A percentile compares a stretch with the other conserved stretches of the same genome.
Evolutionary conservation across 2,797 vertebrate species (phyloP).

Genomic region (Thunnus albacares): DNA sequence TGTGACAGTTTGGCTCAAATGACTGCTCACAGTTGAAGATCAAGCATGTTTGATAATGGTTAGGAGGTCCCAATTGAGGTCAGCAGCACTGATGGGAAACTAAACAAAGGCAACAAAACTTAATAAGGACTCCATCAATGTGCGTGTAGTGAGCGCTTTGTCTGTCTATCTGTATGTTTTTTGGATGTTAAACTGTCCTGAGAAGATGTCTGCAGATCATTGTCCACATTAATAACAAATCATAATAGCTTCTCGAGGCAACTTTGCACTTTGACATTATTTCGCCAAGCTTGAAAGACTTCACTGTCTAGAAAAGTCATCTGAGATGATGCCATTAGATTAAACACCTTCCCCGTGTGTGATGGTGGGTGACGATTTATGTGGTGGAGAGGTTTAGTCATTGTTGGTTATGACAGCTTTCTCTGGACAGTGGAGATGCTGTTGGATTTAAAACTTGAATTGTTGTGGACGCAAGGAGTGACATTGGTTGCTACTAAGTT

Average conservation of each 20-base stretch:
- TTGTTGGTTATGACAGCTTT: no score
- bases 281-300: slow-evolving; percentile 11
- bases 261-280: slow-evolving; percentile 45
- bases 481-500: not conserved
- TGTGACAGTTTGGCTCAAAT: not conserved
- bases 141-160: not conserved
- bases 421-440: not conserved
- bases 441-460: not conserved
- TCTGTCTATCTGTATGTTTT: slow-evolving; percentile 6
- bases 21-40: slow-evolving; percentile 4
- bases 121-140: not conserved
- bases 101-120: not conserved
- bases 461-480: not conserved
- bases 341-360: not conserved
- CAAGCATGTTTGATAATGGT: not conserved
- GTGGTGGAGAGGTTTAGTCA: not conserved
- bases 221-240: slow-evolving; percentile 5
- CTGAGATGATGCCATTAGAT: not conserved
- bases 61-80: slow-evolving; percentile 20
- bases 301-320: not conserved
- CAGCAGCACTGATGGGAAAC: slow-evolving; percentile 30
- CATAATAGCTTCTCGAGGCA: not conserved
- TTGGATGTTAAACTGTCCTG: not conserved
- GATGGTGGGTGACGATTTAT: not conserved
- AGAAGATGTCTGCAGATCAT: not conserved